phyloP scores from a whole-genome alignment of 1,140 invertebrate genomes.

The Drosophila leontia region DNA sequence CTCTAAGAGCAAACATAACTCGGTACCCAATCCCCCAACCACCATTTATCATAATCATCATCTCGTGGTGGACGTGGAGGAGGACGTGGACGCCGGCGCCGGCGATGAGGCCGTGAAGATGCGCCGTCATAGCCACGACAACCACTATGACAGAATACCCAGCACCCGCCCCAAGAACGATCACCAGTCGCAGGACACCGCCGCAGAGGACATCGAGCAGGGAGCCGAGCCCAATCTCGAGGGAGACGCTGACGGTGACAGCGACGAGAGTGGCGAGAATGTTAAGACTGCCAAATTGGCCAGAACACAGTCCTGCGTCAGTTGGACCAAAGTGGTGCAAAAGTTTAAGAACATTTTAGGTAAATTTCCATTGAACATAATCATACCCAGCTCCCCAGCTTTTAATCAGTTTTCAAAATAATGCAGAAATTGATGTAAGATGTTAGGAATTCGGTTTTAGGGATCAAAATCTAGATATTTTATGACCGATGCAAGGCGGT shows the following conservation, averaged over 20 bases:
- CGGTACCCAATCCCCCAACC: conserved; percentile 18
- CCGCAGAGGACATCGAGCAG: conserved; percentile 52
- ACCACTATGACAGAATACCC: conserved; percentile 55
- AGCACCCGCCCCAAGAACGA: conserved; percentile 41
- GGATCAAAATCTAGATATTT: no score
- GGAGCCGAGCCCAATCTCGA: conserved; percentile 52
- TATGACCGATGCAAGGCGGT: no score
- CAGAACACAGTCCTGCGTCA: conserved; percentile 80
- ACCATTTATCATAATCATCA: conserved; percentile 15
- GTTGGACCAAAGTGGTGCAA: conserved; percentile 83
- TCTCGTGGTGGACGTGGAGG: conserved; percentile 24
- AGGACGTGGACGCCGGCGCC: conserved; percentile 25
- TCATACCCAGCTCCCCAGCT: no score
- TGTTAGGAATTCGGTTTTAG: no score
- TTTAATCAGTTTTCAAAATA: background rate
- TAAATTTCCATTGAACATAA: conserved; percentile 41
- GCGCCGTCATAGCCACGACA: conserved; percentile 74
- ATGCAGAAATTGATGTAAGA: background rate
- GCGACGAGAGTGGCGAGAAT: conserved; percentile 48
- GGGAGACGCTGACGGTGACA: conserved; percentile 15
- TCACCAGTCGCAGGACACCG: conserved; percentile 11
- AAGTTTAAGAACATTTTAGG: conserved; percentile 83
- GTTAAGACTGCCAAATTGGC: conserved; percentile 72
- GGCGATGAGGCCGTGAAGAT: conserved; percentile 37
- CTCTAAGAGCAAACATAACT: conserved; percentile 39